phyloP scores from a whole-genome alignment of 2,888 invertebrate genomes.

The Eupeodes latifasciatus region DNA sequence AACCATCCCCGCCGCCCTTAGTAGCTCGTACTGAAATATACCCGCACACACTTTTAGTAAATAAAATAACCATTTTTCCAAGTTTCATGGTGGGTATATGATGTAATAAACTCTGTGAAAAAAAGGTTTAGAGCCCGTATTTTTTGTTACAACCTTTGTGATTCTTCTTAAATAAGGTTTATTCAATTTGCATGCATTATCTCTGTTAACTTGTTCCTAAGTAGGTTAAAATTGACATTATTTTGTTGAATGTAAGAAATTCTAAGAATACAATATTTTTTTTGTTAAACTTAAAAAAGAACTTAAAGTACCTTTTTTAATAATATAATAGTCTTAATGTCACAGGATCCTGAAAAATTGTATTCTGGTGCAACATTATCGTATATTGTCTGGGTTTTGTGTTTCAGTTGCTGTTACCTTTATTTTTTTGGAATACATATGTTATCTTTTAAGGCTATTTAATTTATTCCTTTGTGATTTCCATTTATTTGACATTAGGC shows the following conservation, averaged over 20 bases:
- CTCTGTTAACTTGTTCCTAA: conserved; percentile 11
- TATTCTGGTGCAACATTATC: too few species aligned
- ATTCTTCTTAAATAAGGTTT: background rate
- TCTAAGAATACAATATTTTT: background rate
- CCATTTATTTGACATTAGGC: too few species aligned
- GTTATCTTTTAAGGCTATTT: background rate
- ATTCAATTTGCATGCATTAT: conserved; percentile 23
- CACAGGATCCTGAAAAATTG: too few species aligned
- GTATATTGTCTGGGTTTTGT: too few species aligned
- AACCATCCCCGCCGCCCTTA: too few species aligned
- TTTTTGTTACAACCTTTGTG: background rate
- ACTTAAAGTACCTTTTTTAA: background rate
- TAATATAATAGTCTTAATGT: too few species aligned
- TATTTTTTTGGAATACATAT: background rate
- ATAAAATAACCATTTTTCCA: background rate
- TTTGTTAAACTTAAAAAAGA: background rate
- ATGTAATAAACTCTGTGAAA: background rate
- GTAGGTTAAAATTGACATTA: background rate
- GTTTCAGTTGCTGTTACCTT: too few species aligned
- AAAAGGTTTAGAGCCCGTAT: background rate
- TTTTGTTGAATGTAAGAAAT: background rate
- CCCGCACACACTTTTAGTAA: background rate
- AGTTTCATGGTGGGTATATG: background rate
- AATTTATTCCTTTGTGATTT: background rate
- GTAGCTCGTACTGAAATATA: background rate